phyloP scores from a whole-genome alignment of 2,888 invertebrate genomes.

The Enchytraeus crypticus region DNA sequence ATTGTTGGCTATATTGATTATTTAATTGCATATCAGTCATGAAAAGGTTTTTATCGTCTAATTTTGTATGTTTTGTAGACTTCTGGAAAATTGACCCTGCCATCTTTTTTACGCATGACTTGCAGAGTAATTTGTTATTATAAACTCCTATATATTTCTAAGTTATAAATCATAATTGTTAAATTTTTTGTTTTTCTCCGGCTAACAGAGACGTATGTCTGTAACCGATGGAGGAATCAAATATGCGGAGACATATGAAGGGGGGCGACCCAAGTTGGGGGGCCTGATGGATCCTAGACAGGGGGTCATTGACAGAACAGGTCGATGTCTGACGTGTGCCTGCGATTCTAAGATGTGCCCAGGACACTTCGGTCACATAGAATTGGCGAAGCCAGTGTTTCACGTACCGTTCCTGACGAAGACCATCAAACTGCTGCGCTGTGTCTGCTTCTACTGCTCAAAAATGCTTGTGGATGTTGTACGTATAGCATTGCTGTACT shows the following conservation, averaged over 20 bases:
- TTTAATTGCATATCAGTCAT: too few relatives aligned
- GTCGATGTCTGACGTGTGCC: slow-evolving; percentile 52
- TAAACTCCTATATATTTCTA: too few relatives aligned
- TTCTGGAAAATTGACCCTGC: too few relatives aligned
- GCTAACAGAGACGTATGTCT: slow-evolving; percentile 94
- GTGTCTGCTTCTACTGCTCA: slow-evolving; percentile 98
- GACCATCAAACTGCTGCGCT: slow-evolving; percentile 90
- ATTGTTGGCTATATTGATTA: too few relatives aligned
- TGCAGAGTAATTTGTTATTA: background rate
- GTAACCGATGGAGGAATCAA: slow-evolving; percentile 87
- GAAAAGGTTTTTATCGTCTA: too few relatives aligned
- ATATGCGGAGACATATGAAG: slow-evolving; percentile 88
- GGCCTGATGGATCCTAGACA: slow-evolving; percentile 99
- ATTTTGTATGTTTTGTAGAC: too few relatives aligned
- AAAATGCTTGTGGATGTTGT: slow-evolving; percentile 88
- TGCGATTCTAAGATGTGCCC: slow-evolving; percentile 96
- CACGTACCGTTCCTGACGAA: slow-evolving; percentile 96
- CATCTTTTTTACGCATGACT: background rate
- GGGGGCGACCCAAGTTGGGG: slow-evolving; percentile 91
- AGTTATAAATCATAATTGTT: too few relatives aligned
- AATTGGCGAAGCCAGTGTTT: slow-evolving; percentile 94
- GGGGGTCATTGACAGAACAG: slow-evolving; percentile 87
- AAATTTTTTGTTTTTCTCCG: too few relatives aligned
- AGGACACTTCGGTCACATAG: slow-evolving; percentile 98
- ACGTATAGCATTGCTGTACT: slow-evolving; percentile 54